Percentiles rank a stretch among this genome's conserved stretches.
These are phyloP conservation scores for Tupaia chinensis DNA, from an alignment of 2,113 vertebrate genomes.

Conservation along the genomic window DNA sequence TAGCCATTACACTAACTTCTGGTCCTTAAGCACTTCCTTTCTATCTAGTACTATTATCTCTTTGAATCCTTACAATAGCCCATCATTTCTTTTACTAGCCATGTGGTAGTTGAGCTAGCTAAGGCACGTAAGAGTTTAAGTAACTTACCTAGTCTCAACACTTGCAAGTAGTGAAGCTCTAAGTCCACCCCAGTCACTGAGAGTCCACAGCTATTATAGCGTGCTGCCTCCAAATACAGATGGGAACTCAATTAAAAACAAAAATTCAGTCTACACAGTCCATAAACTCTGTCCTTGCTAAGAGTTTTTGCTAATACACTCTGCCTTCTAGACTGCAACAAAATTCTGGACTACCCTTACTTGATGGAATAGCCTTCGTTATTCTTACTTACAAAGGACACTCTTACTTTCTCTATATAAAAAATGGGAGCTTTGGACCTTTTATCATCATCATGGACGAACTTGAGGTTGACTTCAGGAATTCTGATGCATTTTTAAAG, in stretches of 20 bases:
- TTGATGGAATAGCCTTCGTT: neutral
- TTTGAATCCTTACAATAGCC: neutral
- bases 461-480: neutral
- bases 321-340: neutral
- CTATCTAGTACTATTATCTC: neutral
- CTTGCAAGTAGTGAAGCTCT: neutral
- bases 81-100: neutral
- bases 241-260: neutral
- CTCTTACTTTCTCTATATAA: neutral
- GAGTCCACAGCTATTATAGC: neutral
- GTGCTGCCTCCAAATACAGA: neutral
- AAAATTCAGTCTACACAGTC: neutral
- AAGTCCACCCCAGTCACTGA: neutral
- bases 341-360: neutral
- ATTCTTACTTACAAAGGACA: neutral
- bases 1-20: too few relatives aligned
- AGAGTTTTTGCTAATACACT: neutral
- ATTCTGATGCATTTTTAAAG: conserved; percentile 43
- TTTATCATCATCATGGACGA: neutral
- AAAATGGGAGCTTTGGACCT: neutral
- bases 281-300: neutral
- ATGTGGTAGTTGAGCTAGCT: neutral
- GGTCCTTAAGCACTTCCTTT: neutral
- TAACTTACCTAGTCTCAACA: neutral
- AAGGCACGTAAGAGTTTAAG: neutral